Percentiles rank a stretch among this genome's conserved stretches.
Evolutionary conservation across 2,888 invertebrate genomes (phyloP).

Genomic region (Alitta virens): DNA sequence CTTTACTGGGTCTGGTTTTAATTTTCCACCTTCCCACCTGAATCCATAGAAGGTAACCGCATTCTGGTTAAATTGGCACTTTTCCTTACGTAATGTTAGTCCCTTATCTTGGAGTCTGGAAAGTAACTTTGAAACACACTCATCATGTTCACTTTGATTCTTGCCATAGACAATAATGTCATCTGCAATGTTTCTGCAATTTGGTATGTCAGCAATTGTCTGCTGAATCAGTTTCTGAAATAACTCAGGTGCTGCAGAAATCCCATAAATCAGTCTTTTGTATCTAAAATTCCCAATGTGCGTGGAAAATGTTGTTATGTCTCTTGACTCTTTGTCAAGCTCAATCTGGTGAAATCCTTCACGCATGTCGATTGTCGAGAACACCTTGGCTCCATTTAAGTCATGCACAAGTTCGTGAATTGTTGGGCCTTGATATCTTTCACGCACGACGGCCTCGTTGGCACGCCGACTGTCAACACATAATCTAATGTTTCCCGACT

Average conservation of each 20-base stretch:
- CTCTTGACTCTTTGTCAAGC: neutral
- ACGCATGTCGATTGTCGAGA: conserved; percentile 7
- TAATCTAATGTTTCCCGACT: neutral
- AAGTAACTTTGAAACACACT: conserved; percentile 11
- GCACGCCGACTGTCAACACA: conserved; percentile 23
- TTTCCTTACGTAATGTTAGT: neutral
- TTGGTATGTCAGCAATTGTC: neutral
- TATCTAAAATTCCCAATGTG: conserved; percentile 8
- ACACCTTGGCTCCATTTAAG: neutral
- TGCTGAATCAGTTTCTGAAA: conserved; percentile 7
- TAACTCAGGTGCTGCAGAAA: conserved; percentile 2
- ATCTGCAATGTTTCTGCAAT: neutral
- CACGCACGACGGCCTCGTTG: conserved; percentile 22
- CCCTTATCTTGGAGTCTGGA: conserved; percentile 7
- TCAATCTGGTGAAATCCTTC: conserved; percentile 14
- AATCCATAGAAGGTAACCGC: conserved; percentile 6
- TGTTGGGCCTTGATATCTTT: conserved; percentile 19
- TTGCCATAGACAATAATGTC: neutral
- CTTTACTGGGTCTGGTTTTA: neutral
- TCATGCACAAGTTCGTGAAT: conserved; percentile 8
- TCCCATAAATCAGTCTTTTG: conserved; percentile 14
- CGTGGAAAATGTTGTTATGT: conserved; percentile 15
- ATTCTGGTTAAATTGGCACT: neutral
- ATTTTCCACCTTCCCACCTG: neutral
- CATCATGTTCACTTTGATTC: neutral